These are phyloP conservation scores for Tetraneura akinire DNA, from an alignment of 1,140 invertebrate genomes.

Conservation along the genomic window DNA sequence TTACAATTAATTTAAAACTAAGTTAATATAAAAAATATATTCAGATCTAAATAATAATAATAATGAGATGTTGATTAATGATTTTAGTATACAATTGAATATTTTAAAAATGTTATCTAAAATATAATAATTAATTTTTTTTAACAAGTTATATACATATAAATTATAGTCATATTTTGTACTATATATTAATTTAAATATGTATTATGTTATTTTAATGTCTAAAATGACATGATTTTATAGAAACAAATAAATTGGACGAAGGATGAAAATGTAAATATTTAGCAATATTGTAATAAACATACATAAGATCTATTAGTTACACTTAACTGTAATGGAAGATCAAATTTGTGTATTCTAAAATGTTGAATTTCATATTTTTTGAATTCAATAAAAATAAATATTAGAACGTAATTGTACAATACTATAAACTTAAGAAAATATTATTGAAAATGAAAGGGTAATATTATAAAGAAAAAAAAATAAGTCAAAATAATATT, in stretches of 20 bases:
- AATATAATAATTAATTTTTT: background rate
- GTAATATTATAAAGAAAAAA: background rate
- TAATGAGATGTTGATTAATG: no score
- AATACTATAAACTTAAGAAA: background rate
- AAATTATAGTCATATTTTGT: background rate
- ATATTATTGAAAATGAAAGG: background rate
- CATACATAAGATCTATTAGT: background rate
- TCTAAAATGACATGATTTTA: background rate
- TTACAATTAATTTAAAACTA: background rate
- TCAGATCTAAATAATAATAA: background rate
- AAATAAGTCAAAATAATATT: background rate
- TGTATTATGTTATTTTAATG: background rate
- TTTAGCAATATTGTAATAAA: background rate
- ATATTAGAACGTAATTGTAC: no score
- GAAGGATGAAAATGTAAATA: background rate
- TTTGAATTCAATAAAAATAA: background rate
- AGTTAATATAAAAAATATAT: background rate
- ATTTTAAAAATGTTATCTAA: background rate
- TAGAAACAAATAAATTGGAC: background rate
- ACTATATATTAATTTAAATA: constrained; percentile 21
- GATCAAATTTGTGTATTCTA: background rate
- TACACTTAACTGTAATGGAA: background rate
- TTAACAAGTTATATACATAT: no score
- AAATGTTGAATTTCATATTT: background rate
- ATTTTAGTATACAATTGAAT: background rate